phyloP scores from a whole-genome alignment of 2,797 vertebrate species.

The Lepus townsendii region DNA sequence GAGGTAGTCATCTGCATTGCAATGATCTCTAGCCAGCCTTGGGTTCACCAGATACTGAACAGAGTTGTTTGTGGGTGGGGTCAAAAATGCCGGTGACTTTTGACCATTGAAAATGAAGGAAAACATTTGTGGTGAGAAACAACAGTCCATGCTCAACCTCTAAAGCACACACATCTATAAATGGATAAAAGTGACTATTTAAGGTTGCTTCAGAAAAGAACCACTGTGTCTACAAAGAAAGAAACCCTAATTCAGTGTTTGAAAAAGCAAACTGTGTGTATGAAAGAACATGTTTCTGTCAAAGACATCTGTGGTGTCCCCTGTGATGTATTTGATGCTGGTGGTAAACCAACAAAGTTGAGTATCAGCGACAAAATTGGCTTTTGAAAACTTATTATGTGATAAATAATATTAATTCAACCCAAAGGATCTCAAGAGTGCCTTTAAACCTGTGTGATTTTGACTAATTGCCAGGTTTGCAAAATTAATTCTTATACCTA shows the following conservation, averaged over 20 bases:
- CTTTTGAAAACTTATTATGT: conserved; percentile 86
- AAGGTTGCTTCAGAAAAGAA: conserved; percentile 88
- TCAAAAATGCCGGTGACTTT: conserved; percentile 83
- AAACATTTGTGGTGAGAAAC: conserved; percentile 89
- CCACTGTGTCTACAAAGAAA: conserved; percentile 86
- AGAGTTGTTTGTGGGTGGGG: conserved; percentile 84
- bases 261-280: conserved; percentile 87
- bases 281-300: conserved; percentile 86
- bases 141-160: conserved; percentile 85
- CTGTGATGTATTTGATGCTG: conserved; percentile 86
- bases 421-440: conserved; percentile 29
- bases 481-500: conserved; percentile 44
- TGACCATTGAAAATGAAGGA: conserved; percentile 86
- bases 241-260: conserved; percentile 88
- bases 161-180: conserved; percentile 87
- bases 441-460: conserved; percentile 56
- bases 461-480: conserved; percentile 61
- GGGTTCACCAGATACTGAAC: conserved; percentile 80
- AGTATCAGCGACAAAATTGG: conserved; percentile 77
- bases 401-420: conserved; percentile 83
- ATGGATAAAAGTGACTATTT: conserved; percentile 89
- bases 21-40: conserved; percentile 79
- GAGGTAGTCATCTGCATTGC: conserved; percentile 82
- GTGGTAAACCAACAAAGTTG: conserved; percentile 83
- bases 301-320: conserved; percentile 84